phyloP scores from a whole-genome alignment of 1,140 invertebrate genomes.

The Tribolium castaneum region DNA sequence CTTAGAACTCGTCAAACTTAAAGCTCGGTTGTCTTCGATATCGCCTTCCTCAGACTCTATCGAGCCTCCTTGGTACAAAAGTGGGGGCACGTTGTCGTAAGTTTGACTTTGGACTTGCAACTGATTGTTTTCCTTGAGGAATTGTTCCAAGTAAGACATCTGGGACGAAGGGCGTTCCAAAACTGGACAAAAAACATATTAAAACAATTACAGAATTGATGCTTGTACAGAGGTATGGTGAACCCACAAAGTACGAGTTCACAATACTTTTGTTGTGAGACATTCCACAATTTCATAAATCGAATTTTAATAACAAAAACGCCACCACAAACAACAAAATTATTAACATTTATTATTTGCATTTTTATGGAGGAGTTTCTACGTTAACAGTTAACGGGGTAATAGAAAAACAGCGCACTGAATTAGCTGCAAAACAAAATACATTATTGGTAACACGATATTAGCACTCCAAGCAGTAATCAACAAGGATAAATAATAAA shows the following conservation, averaged over 20 bases:
- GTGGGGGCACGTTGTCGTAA: slow-evolving; percentile 55
- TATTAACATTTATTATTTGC: not conserved
- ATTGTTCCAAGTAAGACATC: slow-evolving; percentile 90
- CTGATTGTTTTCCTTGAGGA: slow-evolving; percentile 79
- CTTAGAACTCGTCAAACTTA: slow-evolving; percentile 84
- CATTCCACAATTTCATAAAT: no score
- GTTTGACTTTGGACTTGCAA: slow-evolving; percentile 57
- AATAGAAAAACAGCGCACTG: slow-evolving; percentile 35
- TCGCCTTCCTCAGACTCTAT: slow-evolving; percentile 81
- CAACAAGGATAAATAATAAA: slow-evolving; percentile 48
- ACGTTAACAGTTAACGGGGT: slow-evolving; percentile 40
- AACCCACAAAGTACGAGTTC: no score
- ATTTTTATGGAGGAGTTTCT: not conserved
- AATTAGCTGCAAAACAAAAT: slow-evolving; percentile 51
- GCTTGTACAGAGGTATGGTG: not conserved
- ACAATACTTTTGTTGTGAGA: no score
- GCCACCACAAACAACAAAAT: slow-evolving; percentile 12
- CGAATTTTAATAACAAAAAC: not conserved
- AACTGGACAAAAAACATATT: slow-evolving; percentile 70
- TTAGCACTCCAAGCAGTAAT: slow-evolving; percentile 65
- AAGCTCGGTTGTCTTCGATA: slow-evolving; percentile 80
- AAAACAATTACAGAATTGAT: not conserved
- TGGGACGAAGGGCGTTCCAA: slow-evolving; percentile 86
- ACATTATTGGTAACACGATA: slow-evolving; percentile 55
- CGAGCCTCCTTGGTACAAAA: slow-evolving; percentile 68